Base-by-base conservation (phyloP, 2,888 invertebrate genomes). In the Drosophila mimetica region DNA sequence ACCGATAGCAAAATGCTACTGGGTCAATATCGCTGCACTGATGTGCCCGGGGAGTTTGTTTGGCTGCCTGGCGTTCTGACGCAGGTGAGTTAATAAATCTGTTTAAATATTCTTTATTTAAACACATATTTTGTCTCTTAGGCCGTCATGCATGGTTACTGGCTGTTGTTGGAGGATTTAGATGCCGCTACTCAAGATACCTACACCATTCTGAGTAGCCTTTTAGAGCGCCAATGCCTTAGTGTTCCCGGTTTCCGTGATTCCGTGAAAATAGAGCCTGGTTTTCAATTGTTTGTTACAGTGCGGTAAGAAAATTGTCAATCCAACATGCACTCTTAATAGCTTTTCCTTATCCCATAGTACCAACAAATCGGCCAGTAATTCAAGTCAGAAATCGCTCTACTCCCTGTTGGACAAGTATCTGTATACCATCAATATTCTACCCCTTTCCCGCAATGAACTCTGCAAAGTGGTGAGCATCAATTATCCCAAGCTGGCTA, bases 61-160 rank as follows among this genome's bases (percentile, higher is more conserved):
- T 99, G 99, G 99, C 94, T 96, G 79, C 96, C 98, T 2, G 99
- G 99, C n/a, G 96, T 97, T 51, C 92, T 99, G 57, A 97, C 98
- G 4, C 96, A 94, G 93, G 96, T 94, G 83, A 75, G 59, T 22
- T 48, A 20, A 11, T 37, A 1, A 7, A 39, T 18, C n/a, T 7
- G 6, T 7, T 8, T 13, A 46, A 57, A 16, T 3, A n/a, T 28
- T 14, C 8, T 6, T 13, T n/a, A 14, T 2, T 7, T 5, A 5
- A 34, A 9, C 20, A 9, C 4, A 8, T 16, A 2, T 1, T 2
- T 32, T 36, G 9, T 18, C 50, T 59, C 51, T 5, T 20, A 91
- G 92, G 97, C 97, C 51, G 96, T 97, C 5, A 93, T 94, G 87
- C 93, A 95, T 85, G 98, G 98, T 0, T 94, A 96, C 86, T 99